Percentiles rank a stretch among this genome's conserved stretches.
Conservation (phyloP, 2,113 vertebrate genomes). For the Anguilla japonica region DNA sequence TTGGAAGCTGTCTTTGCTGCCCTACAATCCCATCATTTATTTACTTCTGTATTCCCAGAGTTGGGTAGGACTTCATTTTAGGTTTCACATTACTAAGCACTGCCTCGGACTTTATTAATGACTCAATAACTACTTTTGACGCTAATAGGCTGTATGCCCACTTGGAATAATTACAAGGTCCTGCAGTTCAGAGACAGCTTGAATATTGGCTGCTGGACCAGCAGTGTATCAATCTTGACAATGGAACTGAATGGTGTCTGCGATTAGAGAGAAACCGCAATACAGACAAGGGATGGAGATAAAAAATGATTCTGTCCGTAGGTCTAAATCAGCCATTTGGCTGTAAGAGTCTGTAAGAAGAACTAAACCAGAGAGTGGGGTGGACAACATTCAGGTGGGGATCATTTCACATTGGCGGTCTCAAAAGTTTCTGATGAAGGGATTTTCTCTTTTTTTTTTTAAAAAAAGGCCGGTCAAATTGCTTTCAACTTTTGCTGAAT, state of each 20-base stretch:
- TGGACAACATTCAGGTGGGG: not conserved
- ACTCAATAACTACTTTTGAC: too few species aligned
- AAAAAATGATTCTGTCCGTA: not conserved
- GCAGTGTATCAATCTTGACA: not conserved
- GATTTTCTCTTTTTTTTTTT: not conserved
- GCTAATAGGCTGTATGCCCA: too few species aligned
- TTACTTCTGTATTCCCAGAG: too few species aligned
- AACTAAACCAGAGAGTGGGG: not conserved
- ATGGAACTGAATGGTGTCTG: not conserved
- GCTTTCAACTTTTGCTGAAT: slow-evolving; percentile 27
- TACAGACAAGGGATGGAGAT: not conserved
- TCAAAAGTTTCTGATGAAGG: not conserved
- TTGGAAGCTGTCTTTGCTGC: too few species aligned
- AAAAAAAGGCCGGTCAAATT: not conserved
- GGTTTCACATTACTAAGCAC: too few species aligned
- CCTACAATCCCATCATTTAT: too few species aligned
- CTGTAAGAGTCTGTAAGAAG: too few species aligned
- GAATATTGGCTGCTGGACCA: too few species aligned
- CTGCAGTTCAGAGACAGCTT: not conserved
- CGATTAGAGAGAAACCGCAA: not conserved
- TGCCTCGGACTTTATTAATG: too few species aligned
- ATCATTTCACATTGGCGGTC: not conserved
- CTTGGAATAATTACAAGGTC: not conserved
- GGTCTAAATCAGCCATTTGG: not conserved
- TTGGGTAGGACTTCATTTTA: too few species aligned